phyloP scores from a whole-genome alignment of 2,797 vertebrate species.

The Poecile montanus region DNA sequence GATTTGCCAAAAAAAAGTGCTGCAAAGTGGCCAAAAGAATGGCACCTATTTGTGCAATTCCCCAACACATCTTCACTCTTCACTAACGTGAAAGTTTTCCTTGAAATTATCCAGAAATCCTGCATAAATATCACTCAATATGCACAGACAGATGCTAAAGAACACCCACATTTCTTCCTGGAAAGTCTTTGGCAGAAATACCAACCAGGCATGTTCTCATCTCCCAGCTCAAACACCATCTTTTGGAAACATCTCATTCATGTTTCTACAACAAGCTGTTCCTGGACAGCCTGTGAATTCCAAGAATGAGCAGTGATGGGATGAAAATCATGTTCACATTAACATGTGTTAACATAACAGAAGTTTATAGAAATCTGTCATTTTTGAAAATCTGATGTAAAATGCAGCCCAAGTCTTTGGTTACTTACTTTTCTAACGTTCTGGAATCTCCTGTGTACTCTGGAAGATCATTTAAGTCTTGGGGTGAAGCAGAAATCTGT shows the following conservation, averaged over 20 bases:
- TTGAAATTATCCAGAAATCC: conserved; percentile 17
- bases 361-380: not conserved
- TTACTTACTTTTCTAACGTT: conserved; percentile 90
- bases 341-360: not conserved
- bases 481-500: conserved; percentile 86
- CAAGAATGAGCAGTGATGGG: conserved; percentile 14
- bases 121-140: conserved; percentile 12
- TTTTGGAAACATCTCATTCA: conserved; percentile 55
- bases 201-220: not conserved
- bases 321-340: not conserved
- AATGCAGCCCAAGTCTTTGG: not conserved
- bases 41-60: not conserved
- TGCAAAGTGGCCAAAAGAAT: not conserved
- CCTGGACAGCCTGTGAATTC: conserved; percentile 13
- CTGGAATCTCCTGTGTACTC: conserved; percentile 85
- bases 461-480: conserved; percentile 89
- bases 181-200: conserved; percentile 23
- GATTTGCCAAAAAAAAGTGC: not conserved
- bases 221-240: conserved; percentile 15
- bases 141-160: conserved; percentile 43
- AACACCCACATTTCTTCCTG: conserved; percentile 36
- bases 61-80: not conserved
- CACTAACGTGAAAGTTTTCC: not conserved
- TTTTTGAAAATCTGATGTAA: not conserved
- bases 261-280: conserved; percentile 49